Conservation (phyloP, 92 coral and sea anemone genomes). For the Parazoanthus atlanticus region DNA sequence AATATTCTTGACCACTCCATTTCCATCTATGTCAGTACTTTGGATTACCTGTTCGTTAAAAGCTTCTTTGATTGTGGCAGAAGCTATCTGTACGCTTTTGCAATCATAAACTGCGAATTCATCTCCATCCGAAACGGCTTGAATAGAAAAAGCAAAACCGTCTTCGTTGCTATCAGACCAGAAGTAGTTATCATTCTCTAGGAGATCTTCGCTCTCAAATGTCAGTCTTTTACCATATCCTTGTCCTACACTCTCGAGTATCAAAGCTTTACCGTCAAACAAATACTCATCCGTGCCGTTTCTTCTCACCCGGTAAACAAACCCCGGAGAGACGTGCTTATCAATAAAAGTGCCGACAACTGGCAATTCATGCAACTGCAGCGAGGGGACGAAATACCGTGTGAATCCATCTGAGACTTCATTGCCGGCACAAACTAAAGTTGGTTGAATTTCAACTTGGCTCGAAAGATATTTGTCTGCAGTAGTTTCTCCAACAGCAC, state of each 20-base stretch:
- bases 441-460: background rate
- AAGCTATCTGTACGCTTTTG: conserved; percentile 9
- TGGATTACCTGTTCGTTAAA: background rate
- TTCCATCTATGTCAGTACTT: background rate
- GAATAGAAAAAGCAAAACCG: conserved; percentile 65
- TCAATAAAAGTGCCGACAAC: conserved; percentile 69
- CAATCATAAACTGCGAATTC: conserved; percentile 29
- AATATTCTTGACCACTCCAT: background rate
- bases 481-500: background rate
- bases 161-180: conserved; percentile 75
- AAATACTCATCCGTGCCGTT: conserved; percentile 62
- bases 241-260: conserved; percentile 60
- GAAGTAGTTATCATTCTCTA: conserved; percentile 65
- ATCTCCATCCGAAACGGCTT: conserved; percentile 39
- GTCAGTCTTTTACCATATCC: conserved; percentile 72
- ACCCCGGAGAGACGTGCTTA: conserved; percentile 60
- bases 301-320: conserved; percentile 62
- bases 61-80: background rate
- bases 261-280: conserved; percentile 65
- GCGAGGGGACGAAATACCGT: conserved; percentile 40
- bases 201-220: conserved; percentile 64
- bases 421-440: background rate
- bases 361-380: conserved; percentile 53
- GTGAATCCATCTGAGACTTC: conserved; percentile 48
- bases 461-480: background rate